Conservation (phyloP, 1,140 invertebrate genomes). For the Lethocerus indicus region DNA sequence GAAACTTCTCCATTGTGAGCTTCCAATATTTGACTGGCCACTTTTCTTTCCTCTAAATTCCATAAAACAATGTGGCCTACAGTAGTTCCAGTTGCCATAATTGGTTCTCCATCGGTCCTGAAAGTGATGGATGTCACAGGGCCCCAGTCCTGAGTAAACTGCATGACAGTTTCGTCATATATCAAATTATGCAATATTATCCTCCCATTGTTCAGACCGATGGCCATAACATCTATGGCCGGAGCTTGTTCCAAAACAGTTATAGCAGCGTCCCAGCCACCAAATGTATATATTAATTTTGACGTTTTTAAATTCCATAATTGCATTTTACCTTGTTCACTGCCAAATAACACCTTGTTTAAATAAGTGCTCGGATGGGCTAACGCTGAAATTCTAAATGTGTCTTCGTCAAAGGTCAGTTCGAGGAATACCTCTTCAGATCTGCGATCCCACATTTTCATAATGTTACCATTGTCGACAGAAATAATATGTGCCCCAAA, state of each 20-base stretch:
- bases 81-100: slow-evolving; percentile 70
- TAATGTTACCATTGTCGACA: slow-evolving; percentile 55
- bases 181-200: slow-evolving; percentile 83
- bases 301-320: slow-evolving; percentile 78
- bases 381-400: slow-evolving; percentile 60
- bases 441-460: slow-evolving; percentile 78
- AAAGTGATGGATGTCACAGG: slow-evolving; percentile 68
- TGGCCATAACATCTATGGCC: slow-evolving; percentile 74
- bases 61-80: slow-evolving; percentile 78
- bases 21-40: slow-evolving; percentile 51
- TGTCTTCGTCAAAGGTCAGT: slow-evolving; percentile 46
- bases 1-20: slow-evolving; percentile 61
- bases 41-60: slow-evolving; percentile 74
- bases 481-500: slow-evolving; percentile 76
- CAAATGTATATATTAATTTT: slow-evolving; percentile 64
- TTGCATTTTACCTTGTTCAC: slow-evolving; percentile 71
- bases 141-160: slow-evolving; percentile 88
- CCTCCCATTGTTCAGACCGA: slow-evolving; percentile 66
- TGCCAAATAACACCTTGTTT: slow-evolving; percentile 89
- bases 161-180: slow-evolving; percentile 67
- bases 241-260: slow-evolving; percentile 66
- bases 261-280: slow-evolving; percentile 54
- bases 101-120: slow-evolving; percentile 65
- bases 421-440: slow-evolving; percentile 47
- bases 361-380: slow-evolving; percentile 84